Conservation (phyloP, 2,113 vertebrate genomes). For the Melospiza melodia region DNA sequence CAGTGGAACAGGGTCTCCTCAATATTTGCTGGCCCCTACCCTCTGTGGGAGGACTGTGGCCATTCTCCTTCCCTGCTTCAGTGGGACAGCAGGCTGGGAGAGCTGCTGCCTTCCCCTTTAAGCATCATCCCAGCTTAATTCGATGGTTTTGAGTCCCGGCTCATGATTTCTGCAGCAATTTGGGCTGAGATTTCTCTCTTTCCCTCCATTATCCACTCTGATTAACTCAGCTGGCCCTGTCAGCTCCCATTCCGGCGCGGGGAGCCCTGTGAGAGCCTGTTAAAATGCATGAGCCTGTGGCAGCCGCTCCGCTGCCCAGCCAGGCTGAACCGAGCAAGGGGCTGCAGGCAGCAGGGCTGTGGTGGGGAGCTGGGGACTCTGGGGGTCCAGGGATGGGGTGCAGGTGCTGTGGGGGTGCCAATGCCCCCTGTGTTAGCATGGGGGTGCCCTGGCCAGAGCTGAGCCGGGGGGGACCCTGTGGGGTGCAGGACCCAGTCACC, state of each 20-base stretch:
- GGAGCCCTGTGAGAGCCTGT: constrained; percentile 49
- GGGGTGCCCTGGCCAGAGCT: background rate
- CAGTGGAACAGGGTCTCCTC: too few species aligned
- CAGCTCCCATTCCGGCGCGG: constrained; percentile 57
- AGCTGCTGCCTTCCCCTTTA: constrained; percentile 29
- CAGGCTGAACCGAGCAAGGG: background rate
- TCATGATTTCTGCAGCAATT: constrained; percentile 73
- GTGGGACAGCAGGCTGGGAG: fast-evolving
- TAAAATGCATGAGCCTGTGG: constrained; percentile 70
- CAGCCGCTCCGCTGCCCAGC: background rate
- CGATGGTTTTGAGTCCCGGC: constrained; percentile 56
- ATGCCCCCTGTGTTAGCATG: background rate
- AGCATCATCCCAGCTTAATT: constrained; percentile 50
- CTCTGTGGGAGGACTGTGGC: background rate
- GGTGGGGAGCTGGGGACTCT: background rate
- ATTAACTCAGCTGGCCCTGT: constrained; percentile 79
- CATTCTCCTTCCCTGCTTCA: background rate
- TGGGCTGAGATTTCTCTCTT: constrained; percentile 73
- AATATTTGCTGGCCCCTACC: fast-evolving
- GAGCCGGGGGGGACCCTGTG: background rate
- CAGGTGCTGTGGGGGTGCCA: background rate
- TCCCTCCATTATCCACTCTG: constrained; percentile 78
- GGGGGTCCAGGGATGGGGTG: fast-evolving
- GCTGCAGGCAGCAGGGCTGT: background rate
- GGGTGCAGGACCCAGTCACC: background rate